phyloP scores from a whole-genome alignment of 2,888 invertebrate genomes.

The Noctua janthina region DNA sequence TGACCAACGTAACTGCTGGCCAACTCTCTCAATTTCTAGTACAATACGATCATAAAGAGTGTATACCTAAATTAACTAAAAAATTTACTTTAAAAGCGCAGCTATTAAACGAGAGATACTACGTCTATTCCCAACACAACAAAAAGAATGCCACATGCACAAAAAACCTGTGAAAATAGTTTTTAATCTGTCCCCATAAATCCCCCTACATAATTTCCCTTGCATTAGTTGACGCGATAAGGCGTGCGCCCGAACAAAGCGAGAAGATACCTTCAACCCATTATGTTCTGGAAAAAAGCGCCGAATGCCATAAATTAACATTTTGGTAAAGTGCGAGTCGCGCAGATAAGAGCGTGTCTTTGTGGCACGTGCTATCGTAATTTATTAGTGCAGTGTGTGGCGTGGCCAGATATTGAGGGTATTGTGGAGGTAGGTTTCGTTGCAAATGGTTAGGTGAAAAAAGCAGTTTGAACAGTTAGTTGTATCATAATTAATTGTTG shows the following conservation, averaged over 20 bases:
- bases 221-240: slow-evolving; percentile 50
- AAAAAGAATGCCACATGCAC: not conserved
- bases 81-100: not conserved
- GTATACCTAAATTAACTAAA: not conserved
- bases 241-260: slow-evolving; percentile 58
- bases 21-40: not conserved
- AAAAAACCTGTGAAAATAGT: slow-evolving; percentile 35
- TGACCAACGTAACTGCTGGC: not conserved
- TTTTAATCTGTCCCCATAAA: slow-evolving; percentile 40
- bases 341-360: slow-evolving; percentile 77
- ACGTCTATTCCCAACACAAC: not conserved
- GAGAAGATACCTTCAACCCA: slow-evolving; percentile 66
- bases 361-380: slow-evolving; percentile 71
- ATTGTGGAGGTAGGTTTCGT: not conserved
- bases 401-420: slow-evolving; percentile 29
- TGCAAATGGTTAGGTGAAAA: not conserved
- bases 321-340: slow-evolving; percentile 75
- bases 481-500: not conserved
- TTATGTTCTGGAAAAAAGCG: slow-evolving; percentile 70
- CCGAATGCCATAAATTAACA: slow-evolving; percentile 76
- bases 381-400: slow-evolving; percentile 68
- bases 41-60: not conserved
- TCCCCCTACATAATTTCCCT: slow-evolving; percentile 38
- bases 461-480: not conserved
- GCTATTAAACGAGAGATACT: not conserved